Conservation (phyloP, 1,140 invertebrate species). For the Dendrolimus kikuchii region DNA sequence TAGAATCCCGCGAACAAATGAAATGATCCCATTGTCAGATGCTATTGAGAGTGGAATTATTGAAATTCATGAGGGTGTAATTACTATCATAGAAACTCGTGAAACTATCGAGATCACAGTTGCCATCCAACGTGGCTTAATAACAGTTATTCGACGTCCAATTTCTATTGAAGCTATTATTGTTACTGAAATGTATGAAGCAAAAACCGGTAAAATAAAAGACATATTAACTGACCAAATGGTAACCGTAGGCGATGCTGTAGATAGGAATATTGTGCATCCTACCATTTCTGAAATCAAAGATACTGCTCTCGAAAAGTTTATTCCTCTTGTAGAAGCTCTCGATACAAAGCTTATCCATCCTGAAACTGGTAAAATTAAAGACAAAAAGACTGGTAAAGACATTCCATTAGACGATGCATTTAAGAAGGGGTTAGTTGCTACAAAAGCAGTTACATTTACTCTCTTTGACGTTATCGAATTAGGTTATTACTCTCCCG, state of each 20-base stretch:
- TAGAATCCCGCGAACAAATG: conserved; percentile 79
- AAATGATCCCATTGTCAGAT: conserved; percentile 81
- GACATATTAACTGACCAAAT: conserved; percentile 81
- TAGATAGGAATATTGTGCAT: conserved; percentile 86
- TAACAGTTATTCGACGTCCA: conserved; percentile 79
- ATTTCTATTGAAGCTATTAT: conserved; percentile 85
- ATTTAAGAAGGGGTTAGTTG: conserved; percentile 78
- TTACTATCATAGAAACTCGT: conserved; percentile 79
- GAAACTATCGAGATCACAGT: conserved; percentile 78
- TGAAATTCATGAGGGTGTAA: conserved; percentile 80
- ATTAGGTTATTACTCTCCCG: conserved; percentile 84
- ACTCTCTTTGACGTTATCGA: conserved; percentile 83
- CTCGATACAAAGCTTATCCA: conserved; percentile 79
- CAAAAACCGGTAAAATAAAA: conserved; percentile 79
- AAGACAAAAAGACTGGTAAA: conserved; percentile 78
- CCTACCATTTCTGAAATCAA: conserved; percentile 87
- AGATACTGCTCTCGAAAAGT: conserved; percentile 80
- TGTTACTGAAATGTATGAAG: conserved; percentile 80
- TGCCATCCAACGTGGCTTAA: conserved; percentile 80
- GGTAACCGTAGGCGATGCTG: conserved; percentile 82
- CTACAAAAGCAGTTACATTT: conserved; percentile 80
- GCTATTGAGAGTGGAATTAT: conserved; percentile 85
- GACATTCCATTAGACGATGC: conserved; percentile 81
- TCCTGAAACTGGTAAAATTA: conserved; percentile 77
- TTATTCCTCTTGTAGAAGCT: conserved; percentile 80